Conservation (phyloP, 64 coral and sea anemone genomes). For the Actinia equina region DNA sequence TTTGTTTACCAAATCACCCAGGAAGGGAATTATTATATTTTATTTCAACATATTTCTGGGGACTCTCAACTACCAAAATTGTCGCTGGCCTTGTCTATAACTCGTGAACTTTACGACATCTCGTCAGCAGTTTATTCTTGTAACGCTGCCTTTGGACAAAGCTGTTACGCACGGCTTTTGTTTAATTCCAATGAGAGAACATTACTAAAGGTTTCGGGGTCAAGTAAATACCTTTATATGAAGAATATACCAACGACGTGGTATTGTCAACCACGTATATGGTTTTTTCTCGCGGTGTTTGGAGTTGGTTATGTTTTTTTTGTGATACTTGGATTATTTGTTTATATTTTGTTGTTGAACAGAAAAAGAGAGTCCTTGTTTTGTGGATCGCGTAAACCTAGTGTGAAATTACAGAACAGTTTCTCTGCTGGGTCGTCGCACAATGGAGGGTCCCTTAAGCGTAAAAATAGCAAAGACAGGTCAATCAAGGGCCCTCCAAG, state of each 20-base stretch:
- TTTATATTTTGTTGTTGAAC: conserved; percentile 57
- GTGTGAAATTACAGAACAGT: conserved; percentile 42
- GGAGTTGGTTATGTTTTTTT: conserved; percentile 45
- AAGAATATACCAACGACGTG: conserved; percentile 50
- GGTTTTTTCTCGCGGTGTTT: conserved; percentile 82
- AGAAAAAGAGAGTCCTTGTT: background rate
- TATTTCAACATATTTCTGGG: conserved; percentile 59
- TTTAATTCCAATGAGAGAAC: conserved; percentile 68
- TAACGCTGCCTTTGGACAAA: conserved; percentile 40
- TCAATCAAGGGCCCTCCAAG: conserved; percentile 10
- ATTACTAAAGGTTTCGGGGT: conserved; percentile 48
- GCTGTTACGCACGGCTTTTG: conserved; percentile 48
- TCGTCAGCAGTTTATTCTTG: conserved; percentile 49
- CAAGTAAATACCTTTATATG: conserved; percentile 11
- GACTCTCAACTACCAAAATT: conserved; percentile 28
- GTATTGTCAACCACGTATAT: conserved; percentile 71
- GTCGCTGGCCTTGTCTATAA: conserved; percentile 43
- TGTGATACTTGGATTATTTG: conserved; percentile 20
- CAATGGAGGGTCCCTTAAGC: conserved; percentile 34
- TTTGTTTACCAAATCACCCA: conserved; percentile 42
- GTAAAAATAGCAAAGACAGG: conserved; percentile 33
- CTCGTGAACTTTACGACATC: conserved; percentile 69
- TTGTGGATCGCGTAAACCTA: conserved; percentile 22
- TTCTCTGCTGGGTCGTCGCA: conserved; percentile 6
- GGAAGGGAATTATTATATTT: conserved; percentile 69